These are phyloP conservation scores for Leptobrachium ailaonicum DNA, from an alignment of 2,113 vertebrate genomes.

Conservation along the genomic window DNA sequence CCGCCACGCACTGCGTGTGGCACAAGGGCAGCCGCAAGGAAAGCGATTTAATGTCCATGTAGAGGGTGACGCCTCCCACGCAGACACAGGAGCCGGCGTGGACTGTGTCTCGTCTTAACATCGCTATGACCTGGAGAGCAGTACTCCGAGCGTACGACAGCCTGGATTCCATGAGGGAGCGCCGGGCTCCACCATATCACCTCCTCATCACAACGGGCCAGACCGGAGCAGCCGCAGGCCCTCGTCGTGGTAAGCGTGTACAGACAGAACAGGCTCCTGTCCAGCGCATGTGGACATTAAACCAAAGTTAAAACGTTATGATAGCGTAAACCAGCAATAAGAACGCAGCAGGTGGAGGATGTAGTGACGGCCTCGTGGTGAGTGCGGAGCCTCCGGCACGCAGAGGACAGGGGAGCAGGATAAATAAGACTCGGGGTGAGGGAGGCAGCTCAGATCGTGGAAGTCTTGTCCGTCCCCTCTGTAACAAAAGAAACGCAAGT, in stretches of 20 bases:
- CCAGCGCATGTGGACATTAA: conserved; percentile 79
- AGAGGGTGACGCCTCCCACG: neutral
- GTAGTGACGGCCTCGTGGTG: conserved; percentile 73
- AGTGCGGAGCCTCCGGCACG: neutral
- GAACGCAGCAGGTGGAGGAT: conserved; percentile 77
- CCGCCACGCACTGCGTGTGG: conserved; percentile 32
- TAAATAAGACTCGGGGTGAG: conserved; percentile 3
- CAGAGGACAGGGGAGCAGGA: neutral
- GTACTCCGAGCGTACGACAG: neutral
- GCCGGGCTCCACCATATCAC: conserved; percentile 14
- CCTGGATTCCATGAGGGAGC: conserved; percentile 18
- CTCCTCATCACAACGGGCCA: conserved; percentile 10
- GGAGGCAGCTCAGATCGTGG: conserved; percentile 80
- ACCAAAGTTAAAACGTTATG: conserved; percentile 83
- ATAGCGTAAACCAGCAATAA: conserved; percentile 92
- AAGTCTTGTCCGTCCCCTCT: conserved; percentile 93
- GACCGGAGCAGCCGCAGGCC: conserved; percentile 17
- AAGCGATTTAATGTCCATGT: neutral
- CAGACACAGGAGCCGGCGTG: neutral
- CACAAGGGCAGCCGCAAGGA: conserved; percentile 35
- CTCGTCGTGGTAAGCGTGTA: conserved; percentile 41
- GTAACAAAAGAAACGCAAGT: conserved; percentile 43
- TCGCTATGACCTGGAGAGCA: no score
- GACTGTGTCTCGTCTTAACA: neutral
- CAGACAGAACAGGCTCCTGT: conserved; percentile 53